phyloP scores from a whole-genome alignment of 2,113 vertebrate genomes.

The Muscicapa adusta region DNA sequence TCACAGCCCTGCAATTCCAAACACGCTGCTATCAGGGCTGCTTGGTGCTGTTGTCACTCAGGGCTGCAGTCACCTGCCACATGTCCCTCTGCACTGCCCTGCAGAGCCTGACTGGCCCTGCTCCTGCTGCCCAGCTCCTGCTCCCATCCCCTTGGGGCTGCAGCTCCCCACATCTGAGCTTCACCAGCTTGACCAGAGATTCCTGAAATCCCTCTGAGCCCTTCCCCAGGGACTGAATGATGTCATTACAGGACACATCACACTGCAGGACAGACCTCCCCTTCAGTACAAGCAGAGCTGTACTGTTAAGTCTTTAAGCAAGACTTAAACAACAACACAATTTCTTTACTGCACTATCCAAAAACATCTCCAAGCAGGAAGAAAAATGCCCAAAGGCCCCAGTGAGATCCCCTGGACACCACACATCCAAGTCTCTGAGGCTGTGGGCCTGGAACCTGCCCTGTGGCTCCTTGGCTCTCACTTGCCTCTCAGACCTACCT shows the following conservation, averaged over 20 bases:
- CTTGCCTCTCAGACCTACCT: conserved; percentile 75
- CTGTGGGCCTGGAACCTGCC: background rate
- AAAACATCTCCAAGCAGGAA: background rate
- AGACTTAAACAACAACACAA: background rate
- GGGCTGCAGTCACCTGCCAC: background rate
- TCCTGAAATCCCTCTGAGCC: background rate
- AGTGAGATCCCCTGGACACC: background rate
- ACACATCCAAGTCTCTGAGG: background rate
- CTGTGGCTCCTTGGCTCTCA: background rate
- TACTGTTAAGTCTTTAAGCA: background rate
- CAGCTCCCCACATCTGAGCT: background rate
- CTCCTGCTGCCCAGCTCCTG: background rate
- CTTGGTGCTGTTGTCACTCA: background rate
- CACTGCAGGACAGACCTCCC: background rate
- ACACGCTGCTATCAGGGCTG: background rate
- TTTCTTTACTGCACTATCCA: background rate
- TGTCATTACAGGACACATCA: background rate
- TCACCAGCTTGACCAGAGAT: background rate
- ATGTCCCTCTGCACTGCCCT: background rate
- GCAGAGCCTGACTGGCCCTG: background rate
- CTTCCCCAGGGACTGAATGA: background rate
- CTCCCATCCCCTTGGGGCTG: background rate
- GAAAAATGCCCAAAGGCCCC: background rate
- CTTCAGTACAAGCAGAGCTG: background rate
- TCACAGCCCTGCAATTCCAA: background rate